Base-by-base conservation (phyloP, 64 coral and sea anemone genomes). In the Catalaphyllia jardinei region DNA sequence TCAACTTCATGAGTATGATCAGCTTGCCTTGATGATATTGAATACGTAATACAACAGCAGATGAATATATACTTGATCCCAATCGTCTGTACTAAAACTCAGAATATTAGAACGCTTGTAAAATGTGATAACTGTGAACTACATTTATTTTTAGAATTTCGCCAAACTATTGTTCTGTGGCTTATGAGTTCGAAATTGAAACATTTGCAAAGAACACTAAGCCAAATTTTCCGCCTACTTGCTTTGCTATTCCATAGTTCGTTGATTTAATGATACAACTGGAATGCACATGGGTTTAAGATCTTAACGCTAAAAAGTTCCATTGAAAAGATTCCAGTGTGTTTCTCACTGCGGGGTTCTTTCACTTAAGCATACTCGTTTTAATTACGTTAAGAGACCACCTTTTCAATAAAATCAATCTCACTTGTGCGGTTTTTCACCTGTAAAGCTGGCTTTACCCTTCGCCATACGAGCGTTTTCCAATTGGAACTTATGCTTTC, bases 381-480 rank as follows among this genome's bases (percentile, higher is more conserved):
- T 2, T 69, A 22, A 69, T 69, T 71, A 51, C 24, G 31, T 55
- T 71, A 85, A 85, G 9, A 85, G 62, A 6, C 33, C 35, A 11
- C 31, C 62, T 71, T 25, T 85, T 85, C 81, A 85, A 71, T 85
- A 25, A 69, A 67, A 25, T 16, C 33, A 71, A 85, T 85, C 60
- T 69, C 4, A 24, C 20, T 16, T 69, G 65, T 27, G 65, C 65
- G 24, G 25, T 69, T 69, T 65, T 27, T 49, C 81, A 85, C 62
- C 81, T 85, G 81, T 25, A 85, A 85, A 85, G 81, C 81, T 85
- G 81, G 31, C 10, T 85, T 85, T 85, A 38, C 63, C 24, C 15
- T 85, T 85, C 33, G 62, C 38, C 29, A 71, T 46, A 71, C 54
- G 42, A 35, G 8, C 60, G 16, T 69, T 29, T 50, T 71, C 65